phyloP scores from a whole-genome alignment of 2,113 vertebrate species.

The Lonchura striata region DNA sequence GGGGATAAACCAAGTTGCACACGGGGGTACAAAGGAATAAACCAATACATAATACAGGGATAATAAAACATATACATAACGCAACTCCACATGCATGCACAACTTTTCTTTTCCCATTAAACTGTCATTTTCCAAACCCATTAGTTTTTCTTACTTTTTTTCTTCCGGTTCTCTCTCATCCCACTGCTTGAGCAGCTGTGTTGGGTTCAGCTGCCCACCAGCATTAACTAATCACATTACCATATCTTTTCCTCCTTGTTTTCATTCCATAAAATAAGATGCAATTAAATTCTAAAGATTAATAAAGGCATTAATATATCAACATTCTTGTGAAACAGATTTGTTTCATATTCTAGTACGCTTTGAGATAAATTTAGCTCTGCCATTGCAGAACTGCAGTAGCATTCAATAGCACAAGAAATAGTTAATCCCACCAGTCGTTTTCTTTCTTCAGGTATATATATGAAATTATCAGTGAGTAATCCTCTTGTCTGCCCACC shows the following conservation, averaged over 20 bases:
- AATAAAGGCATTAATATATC: not conserved
- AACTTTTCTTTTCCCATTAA: not conserved
- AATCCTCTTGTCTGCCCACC: not conserved
- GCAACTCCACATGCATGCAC: too few relatives aligned
- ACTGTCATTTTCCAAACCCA: not conserved
- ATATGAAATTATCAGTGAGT: not conserved
- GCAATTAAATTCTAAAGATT: not conserved
- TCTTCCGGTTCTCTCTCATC: not conserved
- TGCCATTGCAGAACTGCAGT: not conserved
- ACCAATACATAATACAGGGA: too few relatives aligned
- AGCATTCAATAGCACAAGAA: not conserved
- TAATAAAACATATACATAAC: too few relatives aligned
- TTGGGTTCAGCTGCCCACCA: not conserved
- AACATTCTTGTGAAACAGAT: not conserved
- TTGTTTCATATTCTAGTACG: not conserved
- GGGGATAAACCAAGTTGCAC: too few relatives aligned
- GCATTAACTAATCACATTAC: not conserved
- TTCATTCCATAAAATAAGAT: not conserved
- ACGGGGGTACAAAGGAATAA: too few relatives aligned
- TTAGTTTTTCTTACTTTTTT: not conserved
- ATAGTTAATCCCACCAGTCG: not conserved
- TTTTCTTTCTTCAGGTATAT: not conserved
- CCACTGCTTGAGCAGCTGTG: accelerated
- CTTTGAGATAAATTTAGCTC: not conserved
- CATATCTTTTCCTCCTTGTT: not conserved